Evolutionary conservation across 1,140 invertebrate genomes (phyloP).

Genomic region (Bathynomus jamesi): DNA sequence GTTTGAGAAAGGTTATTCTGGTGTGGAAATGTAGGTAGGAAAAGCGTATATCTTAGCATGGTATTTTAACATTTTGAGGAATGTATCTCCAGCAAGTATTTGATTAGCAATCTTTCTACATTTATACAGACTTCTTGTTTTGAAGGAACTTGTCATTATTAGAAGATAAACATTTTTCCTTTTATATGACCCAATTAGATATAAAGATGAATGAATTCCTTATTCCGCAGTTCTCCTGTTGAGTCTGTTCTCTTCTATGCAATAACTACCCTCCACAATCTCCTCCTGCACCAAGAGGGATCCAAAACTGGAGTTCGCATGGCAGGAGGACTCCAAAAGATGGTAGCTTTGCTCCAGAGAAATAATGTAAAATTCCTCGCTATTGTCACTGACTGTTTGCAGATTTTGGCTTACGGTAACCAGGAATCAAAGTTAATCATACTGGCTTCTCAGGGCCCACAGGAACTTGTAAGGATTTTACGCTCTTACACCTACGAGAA

Average conservation of each 20-base stretch:
- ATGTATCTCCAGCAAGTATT: no score
- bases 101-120: no score
- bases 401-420: constrained; percentile 97
- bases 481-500: constrained; percentile 96
- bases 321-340: constrained; percentile 93
- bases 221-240: constrained; percentile 86
- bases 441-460: constrained; percentile 90
- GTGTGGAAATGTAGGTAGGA: no score
- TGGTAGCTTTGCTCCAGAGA: constrained; percentile 89
- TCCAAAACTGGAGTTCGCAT: constrained; percentile 95
- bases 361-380: constrained; percentile 97
- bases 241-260: constrained; percentile 97
- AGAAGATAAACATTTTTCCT: no score
- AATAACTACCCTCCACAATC: constrained; percentile 95
- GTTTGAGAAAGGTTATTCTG: no score
- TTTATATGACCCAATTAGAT: no score
- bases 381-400: constrained; percentile 97
- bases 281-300: constrained; percentile 95
- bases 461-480: constrained; percentile 95
- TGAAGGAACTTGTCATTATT: no score
- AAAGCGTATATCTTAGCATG: no score
- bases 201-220: no score
- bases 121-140: no score
- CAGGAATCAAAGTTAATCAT: constrained; percentile 98
- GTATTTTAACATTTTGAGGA: no score